Evolutionary conservation across 1,140 invertebrate genomes (phyloP), one percentile per base, ranked within the genome.

Genomic region (Panagrolaimus sp.): DNA sequence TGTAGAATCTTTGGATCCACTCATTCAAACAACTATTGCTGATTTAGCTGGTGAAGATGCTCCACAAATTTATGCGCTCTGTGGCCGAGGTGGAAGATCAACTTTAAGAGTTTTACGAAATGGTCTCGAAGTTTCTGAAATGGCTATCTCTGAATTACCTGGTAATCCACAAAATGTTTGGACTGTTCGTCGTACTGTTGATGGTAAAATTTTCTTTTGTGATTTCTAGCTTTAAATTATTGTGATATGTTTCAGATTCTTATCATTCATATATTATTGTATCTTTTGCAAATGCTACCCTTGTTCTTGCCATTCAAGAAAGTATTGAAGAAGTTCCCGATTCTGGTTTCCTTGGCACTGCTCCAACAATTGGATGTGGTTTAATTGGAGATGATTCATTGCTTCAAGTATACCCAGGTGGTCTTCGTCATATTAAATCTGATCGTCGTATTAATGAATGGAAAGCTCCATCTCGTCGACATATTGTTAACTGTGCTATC

Each of bases 191-290:
- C 88, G 90, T 82, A 89, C 92, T 84, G 88, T 90, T 82, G 96
- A 98, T 87, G 93, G 92, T 94, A 85, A 89, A n/a, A n/a, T n/a
- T n/a, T n/a, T n/a, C n/a, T n/a, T n/a, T n/a, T n/a, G 84, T 38
- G 31, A 38, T 38, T 38, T n/a, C n/a, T n/a, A n/a, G n/a, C n/a
- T n/a, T n/a, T n/a, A n/a, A 38, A 38, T 38, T 4, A 38, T 38
- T 38, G 31, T n/a, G n/a, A 2, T 38, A 4, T 4, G 2, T 38
- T 38, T 38, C 7, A 38, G 31, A 38, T 38, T 4, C 31, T 4
- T 98, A 88, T 88, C 96, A 99, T 89, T 92, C 96, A 51, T 98
- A 98, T 87, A 99, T 99, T 87, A 95, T 99, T 84, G 96, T 99
- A 72, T 98, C 96, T 51, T 99, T 99, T 89, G 91, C 97, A 46